Evolutionary conservation across 2,113 vertebrate genomes (phyloP), one percentile per base, ranked within the genome.

Genomic region (Tenebrosternarchus preto): DNA sequence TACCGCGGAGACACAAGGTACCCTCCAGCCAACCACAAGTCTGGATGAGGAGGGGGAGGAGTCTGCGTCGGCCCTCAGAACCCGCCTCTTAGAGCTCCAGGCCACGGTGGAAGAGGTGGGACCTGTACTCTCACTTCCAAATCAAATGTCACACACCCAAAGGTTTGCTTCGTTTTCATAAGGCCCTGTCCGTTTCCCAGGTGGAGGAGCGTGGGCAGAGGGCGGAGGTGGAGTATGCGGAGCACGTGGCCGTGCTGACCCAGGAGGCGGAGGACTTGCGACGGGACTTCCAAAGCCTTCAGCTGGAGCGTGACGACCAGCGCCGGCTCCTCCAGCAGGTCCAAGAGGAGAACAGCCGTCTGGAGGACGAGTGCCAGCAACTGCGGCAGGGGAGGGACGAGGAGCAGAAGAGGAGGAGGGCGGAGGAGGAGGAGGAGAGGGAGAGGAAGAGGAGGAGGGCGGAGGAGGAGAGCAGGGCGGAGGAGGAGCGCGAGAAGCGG

Each of bases 31-130:
- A 59, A 91, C 90, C 36, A 89, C 91, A 84, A 89, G 73, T 81
- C 86, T 70, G 70, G n/a, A 73, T 2, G 93, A 93, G 11, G 94
- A 96, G 59, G 93, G 93, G 83, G 82, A 81, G 15, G 93, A 91
- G 50, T 93, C 93, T 15, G 88, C 91, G 7, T 82, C 91, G 0
- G 88, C 85, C 20, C 88, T 98, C 43, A 92, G 92, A 72, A 93
- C 92, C 73, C 95, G 92, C 78, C 93, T 98, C 78, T 91, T 94
- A 20, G 88, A 92, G 69, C 93, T 98, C 76, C 96, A 98, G 92
- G 91, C 89, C 53, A 92, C 94, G 22, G 91, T 98, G 84, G 95
- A 95, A 78, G 93, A 95, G 86, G 94, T 85, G 67, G n/a, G 57
- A 64, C 61, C 17, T 19, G 67, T 16, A 68, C 19, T 68, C 22